A percentile compares a stretch with the other conserved stretches of the same genome.
phyloP scores from a whole-genome alignment of 2,797 vertebrate species.

The Sciurus vulgaris region DNA sequence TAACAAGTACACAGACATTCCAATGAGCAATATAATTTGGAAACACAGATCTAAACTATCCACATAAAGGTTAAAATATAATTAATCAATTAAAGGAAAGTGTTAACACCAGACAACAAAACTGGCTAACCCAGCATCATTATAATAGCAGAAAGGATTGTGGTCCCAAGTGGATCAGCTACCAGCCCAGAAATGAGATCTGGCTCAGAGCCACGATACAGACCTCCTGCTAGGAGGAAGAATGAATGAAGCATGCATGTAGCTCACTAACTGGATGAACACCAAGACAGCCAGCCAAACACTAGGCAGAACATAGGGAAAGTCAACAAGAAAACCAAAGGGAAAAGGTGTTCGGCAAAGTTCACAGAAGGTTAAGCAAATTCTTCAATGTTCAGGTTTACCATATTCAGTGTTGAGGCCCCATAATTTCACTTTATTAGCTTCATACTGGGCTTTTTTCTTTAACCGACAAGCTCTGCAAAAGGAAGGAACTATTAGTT shows the following conservation, averaged over 20 bases:
- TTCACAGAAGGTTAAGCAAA: conserved; percentile 65
- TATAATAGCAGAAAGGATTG: not conserved
- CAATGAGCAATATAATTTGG: conserved; percentile 14
- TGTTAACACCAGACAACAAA: not conserved
- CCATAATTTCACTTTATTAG: conserved; percentile 99
- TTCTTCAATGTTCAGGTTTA: conserved; percentile 86
- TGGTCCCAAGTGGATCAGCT: not conserved
- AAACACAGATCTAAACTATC: conserved; percentile 33
- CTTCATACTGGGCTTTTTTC: conserved; percentile 99
- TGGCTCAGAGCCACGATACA: not conserved
- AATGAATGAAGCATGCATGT: not conserved
- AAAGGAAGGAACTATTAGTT: conserved; percentile 77
- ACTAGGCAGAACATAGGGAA: not conserved
- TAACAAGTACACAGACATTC: not conserved
- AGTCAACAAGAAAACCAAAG: conserved; percentile 48
- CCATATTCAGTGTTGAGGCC: conserved; percentile 99
- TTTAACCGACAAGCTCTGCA: conserved; percentile 98
- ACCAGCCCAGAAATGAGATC: not conserved
- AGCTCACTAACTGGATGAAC: conserved; percentile 42
- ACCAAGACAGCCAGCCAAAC: not conserved
- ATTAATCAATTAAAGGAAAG: conserved; percentile 20
- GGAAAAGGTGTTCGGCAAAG: conserved; percentile 75
- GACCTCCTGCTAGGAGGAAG: conserved; percentile 10
- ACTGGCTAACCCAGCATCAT: not conserved
- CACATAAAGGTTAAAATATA: conserved; percentile 22